Evolutionary conservation across 1,140 invertebrate species (phyloP).

Genomic region (Drosophila nasuta): DNA sequence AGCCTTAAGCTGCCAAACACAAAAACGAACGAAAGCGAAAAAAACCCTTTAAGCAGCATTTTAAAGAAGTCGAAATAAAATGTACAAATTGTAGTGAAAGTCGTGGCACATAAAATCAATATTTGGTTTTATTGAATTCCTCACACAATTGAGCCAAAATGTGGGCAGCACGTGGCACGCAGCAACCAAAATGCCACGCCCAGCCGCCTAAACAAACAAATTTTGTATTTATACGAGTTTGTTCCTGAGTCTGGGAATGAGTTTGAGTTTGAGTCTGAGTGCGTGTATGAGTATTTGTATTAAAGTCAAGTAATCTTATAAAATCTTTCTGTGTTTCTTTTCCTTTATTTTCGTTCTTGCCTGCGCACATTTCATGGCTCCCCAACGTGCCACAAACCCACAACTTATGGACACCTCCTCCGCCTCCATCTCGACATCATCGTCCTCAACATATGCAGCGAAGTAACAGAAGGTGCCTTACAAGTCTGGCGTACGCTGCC

Average conservation of each 20-base stretch:
- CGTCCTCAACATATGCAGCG: constrained; percentile 81
- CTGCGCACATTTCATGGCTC: constrained; percentile 60
- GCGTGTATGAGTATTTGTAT: constrained; percentile 37
- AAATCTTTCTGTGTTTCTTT: constrained; percentile 61
- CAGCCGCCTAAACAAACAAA: constrained; percentile 68
- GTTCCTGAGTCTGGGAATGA: background rate
- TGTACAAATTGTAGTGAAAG: constrained; percentile 52
- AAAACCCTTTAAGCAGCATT: constrained; percentile 43
- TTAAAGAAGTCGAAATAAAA: constrained; percentile 59
- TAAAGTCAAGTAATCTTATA: constrained; percentile 71
- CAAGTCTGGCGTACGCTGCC: constrained; percentile 88
- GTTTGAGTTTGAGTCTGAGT: constrained; percentile 12
- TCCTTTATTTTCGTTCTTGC: constrained; percentile 26
- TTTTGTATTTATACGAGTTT: constrained; percentile 36
- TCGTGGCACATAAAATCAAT: constrained; percentile 21
- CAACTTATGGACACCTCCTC: constrained; percentile 40
- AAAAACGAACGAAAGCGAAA: too few species aligned
- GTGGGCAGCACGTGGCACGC: constrained; percentile 22
- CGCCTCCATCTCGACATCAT: background rate
- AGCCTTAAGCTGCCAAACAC: constrained; percentile 15
- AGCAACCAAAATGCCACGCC: constrained; percentile 46
- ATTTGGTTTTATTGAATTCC: constrained; percentile 50
- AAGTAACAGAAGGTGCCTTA: constrained; percentile 88
- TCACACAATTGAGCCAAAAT: constrained; percentile 3
- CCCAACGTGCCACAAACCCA: constrained; percentile 71